A percentile compares a stretch with the other conserved stretches of the same genome.
These are phyloP conservation scores for Brenthis ino DNA, from an alignment of 2,888 invertebrate genomes.

Conservation along the genomic window DNA sequence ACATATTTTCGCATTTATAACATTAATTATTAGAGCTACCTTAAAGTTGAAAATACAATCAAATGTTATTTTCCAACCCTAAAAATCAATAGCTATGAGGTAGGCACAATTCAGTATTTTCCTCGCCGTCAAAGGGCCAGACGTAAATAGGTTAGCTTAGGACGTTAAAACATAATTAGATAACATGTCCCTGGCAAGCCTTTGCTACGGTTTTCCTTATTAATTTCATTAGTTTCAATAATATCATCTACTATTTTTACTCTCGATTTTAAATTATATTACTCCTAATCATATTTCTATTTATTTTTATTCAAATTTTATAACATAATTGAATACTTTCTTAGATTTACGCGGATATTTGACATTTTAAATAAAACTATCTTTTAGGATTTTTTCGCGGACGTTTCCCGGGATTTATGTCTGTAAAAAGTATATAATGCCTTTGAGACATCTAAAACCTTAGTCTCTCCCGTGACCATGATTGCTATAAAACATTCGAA, in stretches of 20 bases:
- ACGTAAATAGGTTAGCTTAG: conserved; percentile 27
- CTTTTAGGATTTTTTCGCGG: too few species aligned
- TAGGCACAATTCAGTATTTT: conserved; percentile 16
- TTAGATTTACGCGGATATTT: too few species aligned
- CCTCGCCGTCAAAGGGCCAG: conserved; percentile 25
- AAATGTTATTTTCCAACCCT: neutral
- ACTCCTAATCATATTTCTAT: neutral
- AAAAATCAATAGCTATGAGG: conserved; percentile 9
- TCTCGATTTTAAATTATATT: neutral
- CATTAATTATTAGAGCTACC: neutral
- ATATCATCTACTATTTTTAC: neutral
- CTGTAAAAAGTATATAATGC: too few species aligned
- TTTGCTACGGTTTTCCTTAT: conserved; percentile 14
- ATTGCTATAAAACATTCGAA: too few species aligned
- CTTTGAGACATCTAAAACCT: too few species aligned
- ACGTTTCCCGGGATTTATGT: too few species aligned
- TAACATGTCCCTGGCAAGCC: conserved; percentile 25
- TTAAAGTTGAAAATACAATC: neutral
- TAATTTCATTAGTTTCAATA: conserved; percentile 22
- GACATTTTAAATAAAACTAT: too few species aligned
- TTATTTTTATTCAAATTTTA: neutral
- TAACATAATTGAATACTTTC: too few species aligned
- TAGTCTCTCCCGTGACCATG: too few species aligned
- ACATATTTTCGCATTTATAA: too few species aligned
- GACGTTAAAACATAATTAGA: conserved; percentile 26